Evolutionary conservation across 2,113 vertebrate species (phyloP), one percentile per base, ranked within the genome.

Genomic region (Gallinago media): DNA sequence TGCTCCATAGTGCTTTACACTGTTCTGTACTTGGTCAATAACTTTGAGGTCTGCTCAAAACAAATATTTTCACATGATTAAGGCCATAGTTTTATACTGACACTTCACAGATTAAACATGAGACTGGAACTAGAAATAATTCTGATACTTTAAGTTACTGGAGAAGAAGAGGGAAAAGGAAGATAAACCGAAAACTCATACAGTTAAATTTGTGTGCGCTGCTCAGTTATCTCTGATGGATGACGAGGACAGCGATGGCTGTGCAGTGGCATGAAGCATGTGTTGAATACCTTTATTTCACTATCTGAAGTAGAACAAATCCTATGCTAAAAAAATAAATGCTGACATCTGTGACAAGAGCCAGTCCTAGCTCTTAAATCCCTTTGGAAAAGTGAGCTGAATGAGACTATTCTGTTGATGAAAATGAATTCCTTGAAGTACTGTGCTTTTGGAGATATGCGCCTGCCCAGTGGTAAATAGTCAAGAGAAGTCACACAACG

Each of bases 21-120:
- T 8, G 44, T 68, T 92, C 81, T 47, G 25, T 90, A 89, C 68
- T 90, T 55, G n/a, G 86, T 81, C 88, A 93, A 2, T 54, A 71
- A 89, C 54, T 72, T 72, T 67, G 89, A 97, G 92, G 89, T 94
- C 77, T 96, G 62, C 36, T 89, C 66, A 88, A 97, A 85, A 65
- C 47, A 65, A 95, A 32, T 42, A 42, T 47, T 91, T 25, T 92
- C 27, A 97, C 47, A 93, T n/a, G 56, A 93, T 94, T 88, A 94
- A 93, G 88, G 97, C 91, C 90, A 92, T 68, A 72, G 81, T 92
- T 89, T 92, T 61, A 82, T 68, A 84, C 61, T 55, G 63, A 97
- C 85, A 58, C 40, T 77, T 95, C 80, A 93, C 71, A 95, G 87
- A 95, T 91, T 92, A 79, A 91, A 91, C 88, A 94, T 27, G 50